Evolutionary conservation across 37 sponge, comb jelly and placozoan species (phyloP).

Genomic region (Chondrilla cf. caribensis): DNA sequence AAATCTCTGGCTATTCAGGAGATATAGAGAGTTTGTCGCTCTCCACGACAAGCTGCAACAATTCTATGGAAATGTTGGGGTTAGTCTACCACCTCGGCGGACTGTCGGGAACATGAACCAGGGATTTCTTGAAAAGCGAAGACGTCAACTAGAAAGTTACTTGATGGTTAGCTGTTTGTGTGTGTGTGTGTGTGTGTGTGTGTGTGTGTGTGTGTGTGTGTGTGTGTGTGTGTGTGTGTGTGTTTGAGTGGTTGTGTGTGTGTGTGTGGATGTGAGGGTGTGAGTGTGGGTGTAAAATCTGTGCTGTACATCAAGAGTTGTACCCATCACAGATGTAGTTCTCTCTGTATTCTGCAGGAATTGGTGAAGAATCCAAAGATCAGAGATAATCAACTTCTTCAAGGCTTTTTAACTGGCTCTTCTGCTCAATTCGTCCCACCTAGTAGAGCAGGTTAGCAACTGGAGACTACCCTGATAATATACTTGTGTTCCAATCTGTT

Average conservation of each 20-base stretch:
- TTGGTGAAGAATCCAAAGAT: slow-evolving; percentile 14
- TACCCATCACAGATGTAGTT: too few relatives aligned
- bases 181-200: not conserved
- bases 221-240: too few relatives aligned
- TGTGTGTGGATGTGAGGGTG: too few relatives aligned
- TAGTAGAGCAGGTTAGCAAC: slow-evolving; percentile 25
- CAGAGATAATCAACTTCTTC: slow-evolving; percentile 33
- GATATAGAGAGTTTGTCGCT: slow-evolving; percentile 64
- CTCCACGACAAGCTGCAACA: slow-evolving; percentile 60
- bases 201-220: too few relatives aligned
- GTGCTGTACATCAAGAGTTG: too few relatives aligned
- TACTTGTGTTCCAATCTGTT: not conserved
- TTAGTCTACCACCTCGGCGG: slow-evolving; percentile 44
- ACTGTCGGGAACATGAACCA: slow-evolving; percentile 53
- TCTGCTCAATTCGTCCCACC: slow-evolving; percentile 53
- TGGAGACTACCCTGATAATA: not conserved
- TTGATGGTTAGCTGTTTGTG: slow-evolving; percentile 13
- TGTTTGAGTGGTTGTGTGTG: too few relatives aligned
- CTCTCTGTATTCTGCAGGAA: too few relatives aligned
- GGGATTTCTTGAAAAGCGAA: slow-evolving; percentile 48
- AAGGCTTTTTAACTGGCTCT: slow-evolving; percentile 34
- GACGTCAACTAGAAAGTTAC: slow-evolving; percentile 40
- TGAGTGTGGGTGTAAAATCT: too few relatives aligned
- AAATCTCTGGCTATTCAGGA: not conserved
- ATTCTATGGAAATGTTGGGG: slow-evolving; percentile 36